A percentile compares a stretch with the other conserved stretches of the same genome.
These are phyloP conservation scores for human (Homo sapiens) DNA, from an alignment of 2,113 vertebrate genomes.

Conservation along the genomic window GRCh38 chrY:5918501-5919000, in stretches of 20 bases:
- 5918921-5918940: no score
- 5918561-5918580: no score
- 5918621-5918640: not conserved
- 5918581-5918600: not conserved
- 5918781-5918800: not conserved
- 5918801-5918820: not conserved
- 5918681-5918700: not conserved
- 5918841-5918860: not conserved
- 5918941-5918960: no score
- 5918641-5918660: not conserved
- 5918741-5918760: not conserved
- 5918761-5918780: not conserved
- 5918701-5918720: not conserved
- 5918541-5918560: no score
- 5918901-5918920: no score
- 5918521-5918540: no score
- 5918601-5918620: not conserved
- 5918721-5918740: not conserved
- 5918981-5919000: no score
- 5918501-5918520: no score
- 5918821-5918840: not conserved
- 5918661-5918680: not conserved
- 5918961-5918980: no score
- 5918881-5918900: not conserved
- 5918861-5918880: not conserved